Conservation (phyloP, 2,113 vertebrate genomes). For the Narcine bancroftii region DNA sequence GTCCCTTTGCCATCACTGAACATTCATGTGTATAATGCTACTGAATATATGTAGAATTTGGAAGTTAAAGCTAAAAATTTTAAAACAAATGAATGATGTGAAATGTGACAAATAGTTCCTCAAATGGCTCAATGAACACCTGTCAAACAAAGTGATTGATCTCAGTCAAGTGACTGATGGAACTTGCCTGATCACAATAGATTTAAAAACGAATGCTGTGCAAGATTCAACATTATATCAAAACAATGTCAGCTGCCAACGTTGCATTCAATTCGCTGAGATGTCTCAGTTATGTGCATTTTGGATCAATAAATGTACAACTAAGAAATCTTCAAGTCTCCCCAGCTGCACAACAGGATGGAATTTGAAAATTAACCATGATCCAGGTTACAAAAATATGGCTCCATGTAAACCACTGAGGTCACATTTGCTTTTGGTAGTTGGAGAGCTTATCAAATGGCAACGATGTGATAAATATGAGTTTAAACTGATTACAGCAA, state of each 20-base stretch:
- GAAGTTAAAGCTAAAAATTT: neutral
- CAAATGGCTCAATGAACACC: neutral
- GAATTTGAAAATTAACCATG: neutral
- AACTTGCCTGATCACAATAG: neutral
- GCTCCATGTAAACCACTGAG: neutral
- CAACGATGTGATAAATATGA: neutral
- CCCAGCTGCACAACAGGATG: neutral
- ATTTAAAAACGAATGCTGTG: too few species aligned
- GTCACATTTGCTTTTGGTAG: neutral
- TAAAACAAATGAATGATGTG: neutral
- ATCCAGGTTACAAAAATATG: neutral
- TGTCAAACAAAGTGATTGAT: neutral
- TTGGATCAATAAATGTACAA: neutral
- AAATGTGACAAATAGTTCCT: neutral
- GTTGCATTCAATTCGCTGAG: neutral
- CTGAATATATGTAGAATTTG: neutral
- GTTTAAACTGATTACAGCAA: neutral
- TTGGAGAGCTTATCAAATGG: neutral
- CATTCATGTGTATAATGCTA: neutral
- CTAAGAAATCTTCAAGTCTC: neutral
- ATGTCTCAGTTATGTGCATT: neutral
- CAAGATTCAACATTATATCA: neutral
- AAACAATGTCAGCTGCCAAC: neutral
- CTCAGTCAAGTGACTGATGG: neutral
- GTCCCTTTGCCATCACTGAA: neutral